These are phyloP conservation scores for Peromyscus californicus DNA, from an alignment of 2,113 vertebrate species.

Conservation along the genomic window DNA sequence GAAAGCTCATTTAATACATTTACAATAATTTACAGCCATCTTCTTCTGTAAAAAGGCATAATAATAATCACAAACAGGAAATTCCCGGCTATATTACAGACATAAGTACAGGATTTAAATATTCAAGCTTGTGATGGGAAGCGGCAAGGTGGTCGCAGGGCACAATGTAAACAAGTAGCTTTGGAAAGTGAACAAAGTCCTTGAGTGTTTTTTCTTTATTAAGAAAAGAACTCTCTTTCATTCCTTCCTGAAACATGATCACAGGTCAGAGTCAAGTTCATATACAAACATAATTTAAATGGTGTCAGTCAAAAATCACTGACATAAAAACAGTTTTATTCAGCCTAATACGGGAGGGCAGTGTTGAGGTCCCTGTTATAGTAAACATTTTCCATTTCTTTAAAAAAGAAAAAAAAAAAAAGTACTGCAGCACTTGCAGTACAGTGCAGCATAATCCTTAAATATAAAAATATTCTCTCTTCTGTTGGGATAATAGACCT, in stretches of 20 bases:
- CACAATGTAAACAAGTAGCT: slow-evolving; percentile 99
- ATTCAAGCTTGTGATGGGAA: slow-evolving; percentile 96
- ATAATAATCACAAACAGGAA: slow-evolving; percentile 92
- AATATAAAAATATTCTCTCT: slow-evolving; percentile 99
- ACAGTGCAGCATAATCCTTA: slow-evolving; percentile 95
- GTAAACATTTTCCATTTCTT: slow-evolving; percentile 93
- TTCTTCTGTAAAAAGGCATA: slow-evolving; percentile 91
- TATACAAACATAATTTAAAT: slow-evolving; percentile 92
- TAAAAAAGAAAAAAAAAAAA: slow-evolving; percentile 97
- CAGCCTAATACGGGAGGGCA: slow-evolving; percentile 95
- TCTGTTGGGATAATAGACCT: slow-evolving; percentile 91
- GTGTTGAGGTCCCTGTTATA: slow-evolving; percentile 94
- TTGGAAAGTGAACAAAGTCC: slow-evolving; percentile 96
- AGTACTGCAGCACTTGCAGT: slow-evolving; percentile 91
- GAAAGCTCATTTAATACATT: slow-evolving; percentile 96
- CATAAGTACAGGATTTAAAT: slow-evolving; percentile 98
- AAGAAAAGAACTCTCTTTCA: slow-evolving; percentile 87
- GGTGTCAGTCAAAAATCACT: slow-evolving; percentile 91
- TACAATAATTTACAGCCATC: slow-evolving; percentile 98
- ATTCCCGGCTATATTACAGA: slow-evolving; percentile 94
- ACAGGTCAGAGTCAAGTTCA: slow-evolving; percentile 89
- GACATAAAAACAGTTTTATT: slow-evolving; percentile 91
- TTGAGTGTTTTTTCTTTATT: slow-evolving; percentile 91
- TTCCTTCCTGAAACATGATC: slow-evolving; percentile 90
- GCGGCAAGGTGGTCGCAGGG: slow-evolving; percentile 94